Conservation (phyloP, 2,113 vertebrate genomes). For the Ellobius talpinus region DNA sequence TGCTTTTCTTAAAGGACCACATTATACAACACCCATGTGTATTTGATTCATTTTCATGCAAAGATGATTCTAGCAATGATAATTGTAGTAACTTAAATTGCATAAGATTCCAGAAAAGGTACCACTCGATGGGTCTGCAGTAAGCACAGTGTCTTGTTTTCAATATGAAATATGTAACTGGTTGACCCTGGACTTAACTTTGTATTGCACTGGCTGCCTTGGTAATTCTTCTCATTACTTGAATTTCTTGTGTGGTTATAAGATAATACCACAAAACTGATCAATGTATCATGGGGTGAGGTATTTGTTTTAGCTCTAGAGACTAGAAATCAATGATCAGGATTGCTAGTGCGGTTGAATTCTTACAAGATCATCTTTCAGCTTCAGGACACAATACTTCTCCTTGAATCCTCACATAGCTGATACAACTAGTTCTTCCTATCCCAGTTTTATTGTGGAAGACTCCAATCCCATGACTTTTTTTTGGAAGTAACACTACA, state of each 20-base stretch:
- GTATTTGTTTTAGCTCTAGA: neutral
- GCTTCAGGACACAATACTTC: neutral
- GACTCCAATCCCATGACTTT: neutral
- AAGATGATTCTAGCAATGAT: neutral
- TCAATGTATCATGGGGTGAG: neutral
- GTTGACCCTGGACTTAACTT: neutral
- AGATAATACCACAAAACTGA: neutral
- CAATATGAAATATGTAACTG: neutral
- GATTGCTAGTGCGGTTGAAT: neutral
- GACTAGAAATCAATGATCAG: neutral
- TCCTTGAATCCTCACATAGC: neutral
- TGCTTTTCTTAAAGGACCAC: neutral
- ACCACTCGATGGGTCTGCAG: neutral
- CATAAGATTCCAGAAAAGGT: neutral
- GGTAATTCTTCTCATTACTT: no score
- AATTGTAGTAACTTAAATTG: neutral
- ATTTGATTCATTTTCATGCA: neutral
- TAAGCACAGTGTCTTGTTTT: neutral
- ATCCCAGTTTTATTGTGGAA: neutral
- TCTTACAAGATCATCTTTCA: neutral
- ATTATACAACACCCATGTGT: neutral
- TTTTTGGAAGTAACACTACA: neutral
- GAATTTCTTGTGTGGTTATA: neutral
- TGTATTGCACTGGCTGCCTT: neutral
- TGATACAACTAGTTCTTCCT: neutral